These are phyloP conservation scores for Anthopleura sola DNA, from an alignment of 64 coral and sea anemone species.

Conservation along the genomic window DNA sequence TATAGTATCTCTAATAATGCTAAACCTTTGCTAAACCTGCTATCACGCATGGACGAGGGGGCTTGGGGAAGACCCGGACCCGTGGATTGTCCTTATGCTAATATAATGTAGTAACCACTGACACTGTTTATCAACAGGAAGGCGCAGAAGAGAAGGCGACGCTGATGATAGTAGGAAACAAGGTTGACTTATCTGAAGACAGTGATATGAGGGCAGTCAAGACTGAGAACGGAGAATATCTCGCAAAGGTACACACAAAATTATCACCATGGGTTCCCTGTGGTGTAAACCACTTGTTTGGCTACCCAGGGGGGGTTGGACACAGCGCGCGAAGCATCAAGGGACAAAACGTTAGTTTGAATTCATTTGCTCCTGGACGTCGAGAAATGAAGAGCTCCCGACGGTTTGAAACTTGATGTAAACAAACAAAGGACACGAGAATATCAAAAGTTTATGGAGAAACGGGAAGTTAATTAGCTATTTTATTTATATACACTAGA, in stretches of 20 bases:
- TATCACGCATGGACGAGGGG: neutral
- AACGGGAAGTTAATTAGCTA: no score
- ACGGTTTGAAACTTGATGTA: no score
- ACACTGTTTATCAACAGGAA: constrained; percentile 52
- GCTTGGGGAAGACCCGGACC: neutral
- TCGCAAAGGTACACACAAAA: constrained; percentile 38
- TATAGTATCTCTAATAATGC: no score
- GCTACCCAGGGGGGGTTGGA: no score
- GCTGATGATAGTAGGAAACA: constrained; percentile 91
- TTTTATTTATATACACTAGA: no score
- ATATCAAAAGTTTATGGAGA: no score
- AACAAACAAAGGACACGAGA: no score
- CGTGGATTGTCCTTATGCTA: neutral
- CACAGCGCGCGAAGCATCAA: no score
- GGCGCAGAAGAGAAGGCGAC: constrained; percentile 71
- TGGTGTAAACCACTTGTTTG: neutral
- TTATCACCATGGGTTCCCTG: neutral
- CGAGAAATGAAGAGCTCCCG: no score
- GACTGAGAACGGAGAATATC: constrained; percentile 61
- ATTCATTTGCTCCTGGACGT: no score
- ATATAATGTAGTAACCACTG: neutral
- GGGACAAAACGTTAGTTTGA: no score
- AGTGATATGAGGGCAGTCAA: constrained; percentile 53
- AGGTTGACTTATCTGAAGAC: constrained; percentile 78
- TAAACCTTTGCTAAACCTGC: no score